Percentiles rank a stretch among this genome's conserved stretches.
phyloP scores from a whole-genome alignment of 1,140 invertebrate species.

The Vanessa tameamea region DNA sequence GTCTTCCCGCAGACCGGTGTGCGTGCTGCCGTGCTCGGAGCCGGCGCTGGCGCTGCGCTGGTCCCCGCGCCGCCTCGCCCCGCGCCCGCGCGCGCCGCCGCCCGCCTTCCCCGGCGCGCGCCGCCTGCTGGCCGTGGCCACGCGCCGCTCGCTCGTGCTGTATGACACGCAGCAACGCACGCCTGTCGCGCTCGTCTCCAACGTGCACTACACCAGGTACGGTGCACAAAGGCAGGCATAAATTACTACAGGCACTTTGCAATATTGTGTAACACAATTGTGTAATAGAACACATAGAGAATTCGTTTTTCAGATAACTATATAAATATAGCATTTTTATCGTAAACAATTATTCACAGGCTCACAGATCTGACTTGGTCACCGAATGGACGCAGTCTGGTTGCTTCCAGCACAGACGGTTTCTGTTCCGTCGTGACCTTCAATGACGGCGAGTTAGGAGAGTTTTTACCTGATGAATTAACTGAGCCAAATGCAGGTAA shows the following conservation, averaged over 20 bases:
- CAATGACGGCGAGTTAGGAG: constrained; percentile 90
- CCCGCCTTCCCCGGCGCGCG: constrained; percentile 81
- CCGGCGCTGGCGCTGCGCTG: constrained; percentile 91
- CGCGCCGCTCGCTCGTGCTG: constrained; percentile 91
- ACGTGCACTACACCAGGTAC: constrained; percentile 94
- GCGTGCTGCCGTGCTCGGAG: constrained; percentile 89
- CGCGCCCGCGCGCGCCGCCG: background rate
- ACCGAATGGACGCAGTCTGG: constrained; percentile 88
- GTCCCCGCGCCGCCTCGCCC: constrained; percentile 87
- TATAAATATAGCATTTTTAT: too few relatives aligned
- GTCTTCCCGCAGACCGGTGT: constrained; percentile 84
- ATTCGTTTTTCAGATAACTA: too few relatives aligned
- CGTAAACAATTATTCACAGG: constrained; percentile 59
- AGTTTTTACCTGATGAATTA: constrained; percentile 80
- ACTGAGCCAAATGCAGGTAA: constrained; percentile 40
- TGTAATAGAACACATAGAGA: too few relatives aligned
- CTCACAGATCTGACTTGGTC: constrained; percentile 97
- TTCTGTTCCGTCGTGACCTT: constrained; percentile 96
- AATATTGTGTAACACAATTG: too few relatives aligned
- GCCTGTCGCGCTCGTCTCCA: constrained; percentile 92
- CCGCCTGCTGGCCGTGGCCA: constrained; percentile 94
- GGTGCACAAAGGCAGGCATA: background rate
- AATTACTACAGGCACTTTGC: too few relatives aligned
- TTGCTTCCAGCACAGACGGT: constrained; percentile 96
- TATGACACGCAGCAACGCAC: constrained; percentile 95